phyloP scores from a whole-genome alignment of 2,797 vertebrate species.

The Sebastes dallii region DNA sequence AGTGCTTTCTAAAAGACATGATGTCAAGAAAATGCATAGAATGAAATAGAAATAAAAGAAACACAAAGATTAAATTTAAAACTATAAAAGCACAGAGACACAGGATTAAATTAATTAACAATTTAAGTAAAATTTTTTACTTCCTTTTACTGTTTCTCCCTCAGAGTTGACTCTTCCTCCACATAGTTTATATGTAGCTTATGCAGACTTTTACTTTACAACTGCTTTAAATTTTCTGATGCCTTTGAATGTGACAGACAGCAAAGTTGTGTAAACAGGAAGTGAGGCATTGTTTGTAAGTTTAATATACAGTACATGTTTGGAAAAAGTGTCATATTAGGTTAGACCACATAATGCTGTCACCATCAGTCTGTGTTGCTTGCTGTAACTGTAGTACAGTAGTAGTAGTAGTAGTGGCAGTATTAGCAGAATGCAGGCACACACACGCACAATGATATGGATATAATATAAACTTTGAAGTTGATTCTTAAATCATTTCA shows the following conservation, averaged over 20 bases:
- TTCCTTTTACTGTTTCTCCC: neutral
- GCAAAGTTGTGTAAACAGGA: neutral
- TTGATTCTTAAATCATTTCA: constrained; percentile 30
- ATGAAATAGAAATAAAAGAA: neutral
- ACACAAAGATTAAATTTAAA: neutral
- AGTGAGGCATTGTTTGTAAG: neutral
- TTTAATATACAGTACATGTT: neutral
- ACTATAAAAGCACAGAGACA: neutral
- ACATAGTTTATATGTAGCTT: neutral
- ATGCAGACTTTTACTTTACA: neutral
- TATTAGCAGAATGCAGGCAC: neutral
- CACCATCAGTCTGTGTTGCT: neutral
- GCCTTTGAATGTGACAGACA: neutral
- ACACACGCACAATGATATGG: neutral
- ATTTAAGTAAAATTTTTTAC: neutral
- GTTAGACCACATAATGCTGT: neutral
- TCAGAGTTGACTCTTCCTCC: neutral
- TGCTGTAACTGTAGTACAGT: neutral
- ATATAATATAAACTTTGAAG: constrained; percentile 5
- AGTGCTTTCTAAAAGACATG: neutral
- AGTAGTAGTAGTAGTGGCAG: neutral
- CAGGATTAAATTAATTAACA: neutral
- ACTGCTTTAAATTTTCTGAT: neutral
- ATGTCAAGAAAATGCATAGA: neutral
- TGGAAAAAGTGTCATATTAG: neutral